These are phyloP conservation scores for Lasioglossum oenotherae DNA, from an alignment of 2,888 invertebrate genomes.

Conservation along the genomic window DNA sequence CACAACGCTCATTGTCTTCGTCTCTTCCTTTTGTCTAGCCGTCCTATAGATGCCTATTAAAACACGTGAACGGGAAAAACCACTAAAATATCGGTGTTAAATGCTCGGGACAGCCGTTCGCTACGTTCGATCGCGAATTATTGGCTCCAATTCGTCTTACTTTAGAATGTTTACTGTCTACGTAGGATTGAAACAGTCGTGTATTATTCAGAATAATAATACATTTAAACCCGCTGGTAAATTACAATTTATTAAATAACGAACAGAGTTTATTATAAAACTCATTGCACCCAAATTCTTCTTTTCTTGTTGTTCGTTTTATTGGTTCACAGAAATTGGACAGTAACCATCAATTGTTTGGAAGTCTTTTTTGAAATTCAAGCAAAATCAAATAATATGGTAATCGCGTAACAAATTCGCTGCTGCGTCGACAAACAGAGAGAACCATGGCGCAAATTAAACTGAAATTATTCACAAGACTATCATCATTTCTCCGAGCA, in stretches of 20 bases:
- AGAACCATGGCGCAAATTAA: not conserved
- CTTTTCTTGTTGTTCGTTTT: not conserved
- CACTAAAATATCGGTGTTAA: conserved; percentile 9
- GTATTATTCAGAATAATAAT: not conserved
- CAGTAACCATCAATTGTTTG: not conserved
- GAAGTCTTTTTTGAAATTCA: not conserved
- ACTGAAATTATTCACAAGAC: not conserved
- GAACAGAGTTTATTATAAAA: not conserved
- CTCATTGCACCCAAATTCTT: no score
- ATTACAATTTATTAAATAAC: not conserved
- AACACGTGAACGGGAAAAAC: not conserved
- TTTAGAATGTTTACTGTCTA: not conserved
- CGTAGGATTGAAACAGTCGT: not conserved
- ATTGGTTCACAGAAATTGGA: not conserved
- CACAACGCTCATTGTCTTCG: conserved; percentile 21
- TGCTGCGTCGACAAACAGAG: not conserved
- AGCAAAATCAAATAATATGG: not conserved
- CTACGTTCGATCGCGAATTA: not conserved
- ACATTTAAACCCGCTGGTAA: not conserved
- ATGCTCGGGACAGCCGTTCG: not conserved
- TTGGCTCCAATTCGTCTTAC: not conserved
- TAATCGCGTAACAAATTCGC: not conserved
- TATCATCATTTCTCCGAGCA: not conserved
- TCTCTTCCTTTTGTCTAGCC: not conserved
- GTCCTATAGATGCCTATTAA: not conserved